These are phyloP conservation scores for Euzophera pinguis DNA, from an alignment of 2,888 invertebrate genomes.

Conservation along the genomic window DNA sequence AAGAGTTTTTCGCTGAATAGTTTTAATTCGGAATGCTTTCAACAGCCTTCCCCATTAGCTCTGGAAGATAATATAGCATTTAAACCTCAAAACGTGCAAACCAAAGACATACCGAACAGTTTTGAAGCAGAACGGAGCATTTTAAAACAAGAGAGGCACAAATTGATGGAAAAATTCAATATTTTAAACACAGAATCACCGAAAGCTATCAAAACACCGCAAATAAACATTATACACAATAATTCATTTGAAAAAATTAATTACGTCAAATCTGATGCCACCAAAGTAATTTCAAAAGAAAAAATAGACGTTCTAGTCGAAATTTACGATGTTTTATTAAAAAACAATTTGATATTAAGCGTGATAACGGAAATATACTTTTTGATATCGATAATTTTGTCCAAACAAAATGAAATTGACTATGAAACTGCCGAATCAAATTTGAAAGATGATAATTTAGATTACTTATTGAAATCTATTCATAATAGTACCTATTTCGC, in stretches of 20 bases:
- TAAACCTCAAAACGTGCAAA: conserved; percentile 50
- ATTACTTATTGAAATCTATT: conserved; percentile 64
- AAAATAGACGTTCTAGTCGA: conserved; percentile 76
- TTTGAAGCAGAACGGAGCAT: conserved; percentile 65
- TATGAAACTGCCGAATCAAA: conserved; percentile 38
- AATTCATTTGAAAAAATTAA: conserved; percentile 40
- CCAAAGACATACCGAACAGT: conserved; percentile 47
- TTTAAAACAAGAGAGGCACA: conserved; percentile 65
- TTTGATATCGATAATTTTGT: conserved; percentile 82
- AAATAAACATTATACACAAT: conserved; percentile 54
- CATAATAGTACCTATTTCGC: conserved; percentile 90
- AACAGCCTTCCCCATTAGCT: conserved; percentile 46
- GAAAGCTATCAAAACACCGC: conserved; percentile 40
- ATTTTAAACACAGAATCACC: conserved; percentile 52
- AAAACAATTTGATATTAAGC: conserved; percentile 82
- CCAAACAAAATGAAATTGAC: conserved; percentile 63
- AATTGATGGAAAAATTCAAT: conserved; percentile 71
- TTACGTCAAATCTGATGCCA: conserved; percentile 58
- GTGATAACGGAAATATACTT: conserved; percentile 85
- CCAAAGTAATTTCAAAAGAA: conserved; percentile 68
- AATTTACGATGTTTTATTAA: conserved; percentile 80
- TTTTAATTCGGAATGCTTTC: conserved; percentile 57
- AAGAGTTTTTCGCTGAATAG: conserved; percentile 59
- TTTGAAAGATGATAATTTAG: conserved; percentile 35
- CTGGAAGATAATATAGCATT: conserved; percentile 63